Evolutionary conservation across 2,888 invertebrate species (phyloP), one percentile per base, ranked within the genome.

Genomic region (Fissipunctia ypsillon): DNA sequence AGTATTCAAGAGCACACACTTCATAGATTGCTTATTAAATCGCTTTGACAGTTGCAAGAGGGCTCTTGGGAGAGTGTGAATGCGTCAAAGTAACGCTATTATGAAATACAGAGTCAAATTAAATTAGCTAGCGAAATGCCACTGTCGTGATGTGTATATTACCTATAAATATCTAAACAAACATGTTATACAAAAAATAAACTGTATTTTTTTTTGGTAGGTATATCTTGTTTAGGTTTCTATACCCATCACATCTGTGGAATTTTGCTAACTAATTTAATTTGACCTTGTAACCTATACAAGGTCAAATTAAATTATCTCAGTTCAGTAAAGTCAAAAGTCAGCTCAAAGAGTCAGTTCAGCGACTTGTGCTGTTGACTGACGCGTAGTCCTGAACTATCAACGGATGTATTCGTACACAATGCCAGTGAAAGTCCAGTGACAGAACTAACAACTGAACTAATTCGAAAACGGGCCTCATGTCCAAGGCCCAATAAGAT

Each of bases 1-100:
- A 63, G 43, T 48, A 50, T 72, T 63, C 73, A 68, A 73, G 69
- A 69, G 57, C 78, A 41, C 25, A 64, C 48, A 68, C 54, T 77
- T 64, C 22, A 73, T 43, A 69, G 31, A 63, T 28, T 43, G 45
- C 41, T 64, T 41, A 35, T 56, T 70, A 68, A n/a, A 65, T 56
- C 59, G 22, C 28, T 59, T 1, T 31, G 1, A 14, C n/a, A n/a
- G 56, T 25, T 60, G 22, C n/a, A 41, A 52, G 64, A 65, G 31
- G 3, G 31, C 19, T 60, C 19, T 78, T 57, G 14, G 14, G 35
- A 38, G 14, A 38, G 73, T 45, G 43, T 63, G 14, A 38, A 73
- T 52, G 25, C 31, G 28, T 16, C 38, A 66, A 14, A 57, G 16
- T 22, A 48, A 16, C n/a, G 50, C 22, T 16, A 25, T 19, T 19